phyloP scores from a whole-genome alignment of 2,888 invertebrate species.

The Campoplex nolae region DNA sequence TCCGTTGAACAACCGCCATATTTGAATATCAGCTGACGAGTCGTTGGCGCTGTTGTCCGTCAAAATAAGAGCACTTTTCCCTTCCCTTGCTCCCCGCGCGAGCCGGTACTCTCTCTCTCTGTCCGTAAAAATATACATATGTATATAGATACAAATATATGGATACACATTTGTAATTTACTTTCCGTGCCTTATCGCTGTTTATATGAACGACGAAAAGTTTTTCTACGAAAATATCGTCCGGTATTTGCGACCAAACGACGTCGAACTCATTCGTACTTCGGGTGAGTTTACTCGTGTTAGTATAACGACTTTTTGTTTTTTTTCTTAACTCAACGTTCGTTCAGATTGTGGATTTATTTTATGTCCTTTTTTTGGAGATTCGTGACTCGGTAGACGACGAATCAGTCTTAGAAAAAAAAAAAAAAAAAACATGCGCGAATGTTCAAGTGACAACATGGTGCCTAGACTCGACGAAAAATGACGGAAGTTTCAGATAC shows the following conservation, averaged over 20 bases:
- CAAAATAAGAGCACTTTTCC: conserved; percentile 40
- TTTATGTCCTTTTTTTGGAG: conserved; percentile 9
- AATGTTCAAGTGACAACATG: conserved; percentile 81
- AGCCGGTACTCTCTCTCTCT: conserved; percentile 46
- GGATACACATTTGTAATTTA: conserved; percentile 38
- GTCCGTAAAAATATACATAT: conserved; percentile 16
- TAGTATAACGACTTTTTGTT: neutral
- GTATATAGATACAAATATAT: conserved; percentile 39
- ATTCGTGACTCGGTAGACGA: conserved; percentile 3
- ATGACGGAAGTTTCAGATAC: conserved; percentile 75
- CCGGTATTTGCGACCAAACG: neutral
- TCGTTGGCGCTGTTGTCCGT: conserved; percentile 70
- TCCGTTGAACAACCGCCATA: conserved; percentile 62
- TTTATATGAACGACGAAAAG: conserved; percentile 32
- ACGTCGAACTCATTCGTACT: conserved; percentile 18
- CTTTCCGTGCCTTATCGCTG: conserved; percentile 43
- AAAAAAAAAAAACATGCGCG: conserved; percentile 75
- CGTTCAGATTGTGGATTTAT: conserved; percentile 11
- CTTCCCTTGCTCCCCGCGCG: neutral
- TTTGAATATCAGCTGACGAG: conserved; percentile 51
- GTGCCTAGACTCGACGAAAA: conserved; percentile 81
- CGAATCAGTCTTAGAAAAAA: conserved; percentile 15
- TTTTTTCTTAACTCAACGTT: neutral
- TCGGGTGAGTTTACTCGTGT: conserved; percentile 26
- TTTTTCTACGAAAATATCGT: conserved; percentile 34